Base-by-base conservation (phyloP, 2,113 vertebrate genomes). In the Geococcyx californianus region DNA sequence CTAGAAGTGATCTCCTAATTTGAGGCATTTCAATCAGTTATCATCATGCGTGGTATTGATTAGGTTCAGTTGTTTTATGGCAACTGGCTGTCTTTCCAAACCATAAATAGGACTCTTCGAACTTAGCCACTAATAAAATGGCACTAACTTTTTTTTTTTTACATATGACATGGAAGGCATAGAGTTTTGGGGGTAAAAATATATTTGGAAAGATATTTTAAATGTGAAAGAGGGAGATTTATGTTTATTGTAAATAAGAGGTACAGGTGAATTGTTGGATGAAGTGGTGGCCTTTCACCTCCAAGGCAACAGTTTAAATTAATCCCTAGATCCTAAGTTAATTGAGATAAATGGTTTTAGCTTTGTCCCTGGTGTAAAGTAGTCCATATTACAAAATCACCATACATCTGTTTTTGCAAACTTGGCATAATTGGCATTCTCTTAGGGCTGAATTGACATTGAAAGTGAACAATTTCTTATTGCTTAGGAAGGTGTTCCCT, bases 271-370 rank as follows among this genome's bases (percentile, higher is more conserved):
- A 63, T 92, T 85, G 80, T 51, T 95, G 94, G 40, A 89, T 96
- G 74, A 85, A 97, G 33, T 72, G 38, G 66, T 97, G 93, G 76
- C 94, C 97, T 98, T 98, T 98, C 84, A 93, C 95, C 97, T 97
- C 64, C 84, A 84, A 97, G 95, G 91, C 93, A 97, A 96, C 82
- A 94, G 89, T 97, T 97, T 95, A 97, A 93, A 97, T 98, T 96
- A 98, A 95, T 95, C 96, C 92, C 92, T 90, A 64, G 94, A 70
- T 89, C 78, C 68, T 94, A 94, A 97, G 86, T 97, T 97, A 98
- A 98, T 98, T 97, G 97, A 98, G 97, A 98, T 97, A 95, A 98
- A 98, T 98, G 89, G 76, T 58, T 97, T 95, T 75, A 90, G 47
- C 66, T 98, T 95, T 89, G 88, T 97, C 97, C 97, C 97, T 96